Conservation (phyloP, 92 coral and sea anemone genomes). For the Phenganax marumi region DNA sequence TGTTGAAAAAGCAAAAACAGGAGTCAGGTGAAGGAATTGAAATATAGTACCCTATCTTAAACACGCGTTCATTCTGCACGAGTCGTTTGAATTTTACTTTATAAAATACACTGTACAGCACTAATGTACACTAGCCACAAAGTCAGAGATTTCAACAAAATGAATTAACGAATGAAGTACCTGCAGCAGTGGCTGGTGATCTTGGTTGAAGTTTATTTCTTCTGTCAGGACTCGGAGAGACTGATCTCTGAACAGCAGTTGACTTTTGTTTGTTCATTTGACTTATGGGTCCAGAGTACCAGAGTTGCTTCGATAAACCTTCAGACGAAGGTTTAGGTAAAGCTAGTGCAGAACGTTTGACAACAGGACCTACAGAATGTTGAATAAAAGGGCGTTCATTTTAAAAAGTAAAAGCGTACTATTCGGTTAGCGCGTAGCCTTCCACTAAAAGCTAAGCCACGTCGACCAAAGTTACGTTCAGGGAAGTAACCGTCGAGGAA, state of each 20-base stretch:
- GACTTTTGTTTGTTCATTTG: slow-evolving; percentile 40
- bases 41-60: too few relatives aligned
- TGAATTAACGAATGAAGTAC: neutral
- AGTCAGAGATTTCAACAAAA: neutral
- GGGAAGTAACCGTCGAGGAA: too few relatives aligned
- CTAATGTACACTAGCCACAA: neutral
- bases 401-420: too few relatives aligned
- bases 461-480: too few relatives aligned
- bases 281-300: slow-evolving; percentile 43
- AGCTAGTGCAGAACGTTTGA: slow-evolving; percentile 35
- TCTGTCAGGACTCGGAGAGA: slow-evolving; percentile 40
- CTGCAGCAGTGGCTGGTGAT: slow-evolving; percentile 13
- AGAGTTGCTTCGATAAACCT: slow-evolving; percentile 39
- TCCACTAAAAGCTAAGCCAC: too few relatives aligned
- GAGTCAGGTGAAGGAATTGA: too few relatives aligned
- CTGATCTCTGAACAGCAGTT: slow-evolving; percentile 19
- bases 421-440: too few relatives aligned
- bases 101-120: too few relatives aligned
- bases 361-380: slow-evolving; percentile 18
- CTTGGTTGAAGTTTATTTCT: slow-evolving; percentile 40
- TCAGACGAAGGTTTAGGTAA: slow-evolving; percentile 45
- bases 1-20: too few relatives aligned
- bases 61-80: too few relatives aligned
- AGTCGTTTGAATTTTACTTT: too few relatives aligned
- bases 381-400: too few relatives aligned